Evolutionary conservation across 1,140 invertebrate species (phyloP).

Genomic region (Alviniconcha marisindica): DNA sequence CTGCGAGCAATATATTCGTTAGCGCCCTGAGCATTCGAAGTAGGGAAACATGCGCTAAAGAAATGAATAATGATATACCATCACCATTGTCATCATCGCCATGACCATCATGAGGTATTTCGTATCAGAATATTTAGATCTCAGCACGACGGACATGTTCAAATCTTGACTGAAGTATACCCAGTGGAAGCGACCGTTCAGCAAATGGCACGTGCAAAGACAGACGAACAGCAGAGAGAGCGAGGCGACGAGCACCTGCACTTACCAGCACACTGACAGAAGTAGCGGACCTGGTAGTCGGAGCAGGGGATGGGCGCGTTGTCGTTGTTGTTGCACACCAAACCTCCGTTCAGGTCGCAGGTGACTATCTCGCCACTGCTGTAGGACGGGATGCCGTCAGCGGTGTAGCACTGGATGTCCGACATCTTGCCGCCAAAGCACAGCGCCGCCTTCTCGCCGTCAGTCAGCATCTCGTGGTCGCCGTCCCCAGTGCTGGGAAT

Average conservation of each 20-base stretch:
- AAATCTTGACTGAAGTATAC: no score
- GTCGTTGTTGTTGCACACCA: slow-evolving; percentile 57
- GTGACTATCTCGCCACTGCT: slow-evolving; percentile 51
- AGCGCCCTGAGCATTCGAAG: no score
- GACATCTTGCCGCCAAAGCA: slow-evolving; percentile 60
- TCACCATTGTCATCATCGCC: no score
- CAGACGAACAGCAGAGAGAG: neutral
- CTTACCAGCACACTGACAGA: slow-evolving; percentile 69
- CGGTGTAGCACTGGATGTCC: slow-evolving; percentile 58
- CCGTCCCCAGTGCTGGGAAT: slow-evolving; percentile 54
- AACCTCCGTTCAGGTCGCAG: slow-evolving; percentile 55
- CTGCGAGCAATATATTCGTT: no score
- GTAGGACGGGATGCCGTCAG: slow-evolving; percentile 46
- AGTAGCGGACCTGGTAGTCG: slow-evolving; percentile 75
- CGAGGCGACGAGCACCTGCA: neutral
- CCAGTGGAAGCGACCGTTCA: no score
- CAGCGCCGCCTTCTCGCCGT: slow-evolving; percentile 49
- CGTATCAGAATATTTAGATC: no score
- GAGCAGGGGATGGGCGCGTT: slow-evolving; percentile 65
- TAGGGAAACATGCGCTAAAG: no score
- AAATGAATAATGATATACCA: no score
- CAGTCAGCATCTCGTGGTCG: slow-evolving; percentile 56
- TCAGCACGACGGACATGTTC: no score
- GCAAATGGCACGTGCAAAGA: no score
- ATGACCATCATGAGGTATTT: no score